phyloP scores from a whole-genome alignment of 2,113 vertebrate genomes.

The Ageneiosus marmoratus region DNA sequence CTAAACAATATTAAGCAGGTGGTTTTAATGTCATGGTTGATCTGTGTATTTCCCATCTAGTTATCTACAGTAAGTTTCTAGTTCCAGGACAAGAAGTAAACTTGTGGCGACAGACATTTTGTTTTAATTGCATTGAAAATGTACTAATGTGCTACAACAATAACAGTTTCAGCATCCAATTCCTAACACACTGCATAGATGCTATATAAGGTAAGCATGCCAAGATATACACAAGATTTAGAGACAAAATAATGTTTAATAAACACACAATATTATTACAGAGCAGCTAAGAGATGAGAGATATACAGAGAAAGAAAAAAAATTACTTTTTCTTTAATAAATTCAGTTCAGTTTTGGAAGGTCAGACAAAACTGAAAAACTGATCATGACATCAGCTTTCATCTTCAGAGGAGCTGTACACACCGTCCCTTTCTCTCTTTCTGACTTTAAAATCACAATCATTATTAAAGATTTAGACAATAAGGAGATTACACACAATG shows the following conservation, averaged over 20 bases:
- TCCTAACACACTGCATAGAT: not conserved
- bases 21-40: too few relatives aligned
- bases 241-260: conserved; percentile 16
- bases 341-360: not conserved
- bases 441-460: not conserved
- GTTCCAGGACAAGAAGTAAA: not conserved
- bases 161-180: not conserved
- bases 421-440: not conserved
- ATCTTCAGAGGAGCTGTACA: not conserved
- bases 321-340: conserved; percentile 12
- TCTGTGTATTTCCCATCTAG: not conserved
- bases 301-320: not conserved
- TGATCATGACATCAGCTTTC: not conserved
- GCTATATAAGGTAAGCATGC: too few relatives aligned
- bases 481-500: not conserved
- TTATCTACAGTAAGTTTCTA: not conserved
- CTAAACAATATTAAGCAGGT: too few relatives aligned
- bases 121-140: not conserved
- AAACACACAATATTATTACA: not conserved
- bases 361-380: not conserved
- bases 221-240: not conserved
- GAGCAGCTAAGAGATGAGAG: not conserved
- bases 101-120: not conserved
- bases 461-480: not conserved
- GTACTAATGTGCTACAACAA: not conserved